Conservation (phyloP, 1,140 invertebrate species). For the Calliphora vicina region DNA sequence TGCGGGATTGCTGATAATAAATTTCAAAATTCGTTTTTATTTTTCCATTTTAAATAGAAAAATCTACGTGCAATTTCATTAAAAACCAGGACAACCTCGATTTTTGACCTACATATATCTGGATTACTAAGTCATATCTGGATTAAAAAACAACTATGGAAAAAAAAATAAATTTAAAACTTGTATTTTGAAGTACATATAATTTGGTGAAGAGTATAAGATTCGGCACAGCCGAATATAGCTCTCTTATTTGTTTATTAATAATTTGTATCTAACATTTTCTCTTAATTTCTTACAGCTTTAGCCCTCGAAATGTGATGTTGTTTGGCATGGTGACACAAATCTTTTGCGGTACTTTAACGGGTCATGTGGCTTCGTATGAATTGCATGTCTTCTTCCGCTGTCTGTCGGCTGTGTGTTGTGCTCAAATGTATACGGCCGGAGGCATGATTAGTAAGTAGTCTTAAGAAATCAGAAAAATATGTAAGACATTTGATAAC, state of each 20-base stretch:
- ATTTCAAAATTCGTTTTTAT: too few relatives aligned
- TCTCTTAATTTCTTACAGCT: constrained; percentile 49
- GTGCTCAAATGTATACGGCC: constrained; percentile 63
- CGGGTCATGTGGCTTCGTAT: constrained; percentile 60
- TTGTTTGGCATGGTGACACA: constrained; percentile 63
- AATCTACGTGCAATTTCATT: too few relatives aligned
- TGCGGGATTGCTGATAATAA: too few relatives aligned
- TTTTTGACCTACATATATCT: too few relatives aligned
- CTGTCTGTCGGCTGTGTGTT: constrained; percentile 62
- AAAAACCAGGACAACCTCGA: too few relatives aligned
- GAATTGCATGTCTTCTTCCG: constrained; percentile 63
- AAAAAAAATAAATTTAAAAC: too few relatives aligned
- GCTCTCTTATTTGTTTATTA: not conserved
- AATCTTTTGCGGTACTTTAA: constrained; percentile 62
- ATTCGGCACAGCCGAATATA: not conserved
- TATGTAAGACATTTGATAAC: not conserved
- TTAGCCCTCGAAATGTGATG: constrained; percentile 63
- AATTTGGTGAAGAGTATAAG: too few relatives aligned
- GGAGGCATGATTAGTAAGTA: constrained; percentile 62
- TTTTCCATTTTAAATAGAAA: too few relatives aligned
- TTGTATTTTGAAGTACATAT: too few relatives aligned
- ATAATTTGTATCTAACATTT: not conserved
- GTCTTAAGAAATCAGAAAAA: not conserved
- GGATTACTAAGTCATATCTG: too few relatives aligned
- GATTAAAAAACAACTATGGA: too few relatives aligned